A percentile compares a stretch with the other conserved stretches of the same genome.
Evolutionary conservation across 2,888 invertebrate genomes (phyloP).

Genomic region (Epinotia demarniana): DNA sequence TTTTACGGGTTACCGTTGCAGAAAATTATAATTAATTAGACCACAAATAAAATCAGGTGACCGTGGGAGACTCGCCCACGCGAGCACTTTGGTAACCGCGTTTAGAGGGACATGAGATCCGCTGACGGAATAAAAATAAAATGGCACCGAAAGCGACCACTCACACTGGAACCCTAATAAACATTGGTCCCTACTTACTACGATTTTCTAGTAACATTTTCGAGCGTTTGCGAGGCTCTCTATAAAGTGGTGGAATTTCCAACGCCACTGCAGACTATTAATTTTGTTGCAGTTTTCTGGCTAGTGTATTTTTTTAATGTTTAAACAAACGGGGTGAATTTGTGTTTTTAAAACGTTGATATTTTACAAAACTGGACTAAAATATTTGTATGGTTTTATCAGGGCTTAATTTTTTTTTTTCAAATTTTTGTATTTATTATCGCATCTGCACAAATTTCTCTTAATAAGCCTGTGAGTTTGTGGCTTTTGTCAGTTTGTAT

Average conservation of each 20-base stretch:
- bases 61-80: conserved; percentile 45
- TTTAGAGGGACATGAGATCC: conserved; percentile 47
- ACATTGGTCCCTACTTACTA: conserved; percentile 30
- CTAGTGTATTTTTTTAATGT: conserved; percentile 31
- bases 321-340: conserved; percentile 16
- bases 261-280: conserved; percentile 45
- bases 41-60: not conserved
- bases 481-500: no score
- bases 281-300: conserved; percentile 44
- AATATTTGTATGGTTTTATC: not conserved
- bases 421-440: no score
- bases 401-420: no score
- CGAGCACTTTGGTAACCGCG: conserved; percentile 44
- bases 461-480: no score
- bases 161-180: conserved; percentile 35
- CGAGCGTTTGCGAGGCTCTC: conserved; percentile 33
- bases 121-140: conserved; percentile 50
- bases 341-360: conserved; percentile 23
- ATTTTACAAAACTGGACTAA: not conserved
- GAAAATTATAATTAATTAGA: not conserved
- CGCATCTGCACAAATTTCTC: no score
- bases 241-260: conserved; percentile 43
- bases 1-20: no score
- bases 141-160: conserved; percentile 44
- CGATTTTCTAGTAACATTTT: conserved; percentile 41